These are phyloP conservation scores for Drosophila lacicola DNA, from an alignment of 2,888 invertebrate species.

Conservation along the genomic window DNA sequence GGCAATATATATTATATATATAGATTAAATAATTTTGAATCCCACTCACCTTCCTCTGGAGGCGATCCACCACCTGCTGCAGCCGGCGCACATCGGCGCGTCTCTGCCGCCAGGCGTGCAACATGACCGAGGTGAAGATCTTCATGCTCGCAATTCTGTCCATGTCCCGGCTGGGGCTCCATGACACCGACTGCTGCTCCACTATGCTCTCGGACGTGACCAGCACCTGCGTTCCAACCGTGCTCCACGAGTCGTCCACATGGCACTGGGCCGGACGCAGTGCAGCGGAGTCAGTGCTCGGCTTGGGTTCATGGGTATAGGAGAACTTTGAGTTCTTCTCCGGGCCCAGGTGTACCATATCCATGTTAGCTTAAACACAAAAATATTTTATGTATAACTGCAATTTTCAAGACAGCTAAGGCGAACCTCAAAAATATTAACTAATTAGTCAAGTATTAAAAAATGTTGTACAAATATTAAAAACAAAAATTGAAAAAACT, in stretches of 20 bases:
- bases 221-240: constrained; percentile 1
- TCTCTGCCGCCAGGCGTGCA: constrained; percentile 82
- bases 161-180: not conserved
- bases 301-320: not conserved
- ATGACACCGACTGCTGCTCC: not conserved
- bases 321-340: not conserved
- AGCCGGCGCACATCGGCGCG: constrained; percentile 74
- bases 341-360: constrained; percentile 5
- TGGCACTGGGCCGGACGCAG: not conserved
- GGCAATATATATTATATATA: not conserved
- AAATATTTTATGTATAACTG: constrained; percentile 31
- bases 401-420: constrained; percentile 43
- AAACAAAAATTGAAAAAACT: constrained; percentile 17
- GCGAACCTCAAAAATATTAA: constrained; percentile 14
- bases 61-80: constrained; percentile 52
- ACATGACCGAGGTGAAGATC: constrained; percentile 77
- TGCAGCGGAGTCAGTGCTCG: not conserved
- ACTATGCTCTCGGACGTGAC: not conserved
- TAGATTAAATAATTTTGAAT: not conserved
- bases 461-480: not conserved
- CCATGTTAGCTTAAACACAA: constrained; percentile 13
- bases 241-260: not conserved
- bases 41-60: constrained; percentile 67
- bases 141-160: constrained; percentile 63
- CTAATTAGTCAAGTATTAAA: not conserved